Conservation (phyloP, 2,113 vertebrate genomes). For the Empidonax alnorum region DNA sequence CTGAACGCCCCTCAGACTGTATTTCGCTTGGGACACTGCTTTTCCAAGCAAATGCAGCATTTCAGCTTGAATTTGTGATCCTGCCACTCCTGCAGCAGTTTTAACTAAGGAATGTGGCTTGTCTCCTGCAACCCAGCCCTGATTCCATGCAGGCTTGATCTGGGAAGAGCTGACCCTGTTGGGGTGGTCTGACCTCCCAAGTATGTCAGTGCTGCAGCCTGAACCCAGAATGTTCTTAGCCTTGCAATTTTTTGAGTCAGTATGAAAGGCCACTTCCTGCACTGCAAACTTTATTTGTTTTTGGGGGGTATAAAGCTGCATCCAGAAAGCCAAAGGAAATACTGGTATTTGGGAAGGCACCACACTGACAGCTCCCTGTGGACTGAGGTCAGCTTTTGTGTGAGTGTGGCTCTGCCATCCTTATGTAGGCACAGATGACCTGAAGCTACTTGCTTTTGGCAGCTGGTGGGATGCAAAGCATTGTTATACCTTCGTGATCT, state of each 20-base stretch:
- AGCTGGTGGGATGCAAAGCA: not conserved
- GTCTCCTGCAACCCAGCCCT: not conserved
- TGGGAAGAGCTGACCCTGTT: not conserved
- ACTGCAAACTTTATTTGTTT: not conserved
- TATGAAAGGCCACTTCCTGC: constrained; percentile 5
- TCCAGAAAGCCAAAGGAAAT: not conserved
- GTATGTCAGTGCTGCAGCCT: not conserved
- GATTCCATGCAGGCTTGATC: rapidly evolving
- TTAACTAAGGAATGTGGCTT: not conserved
- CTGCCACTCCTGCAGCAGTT: not conserved
- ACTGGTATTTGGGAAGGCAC: not conserved
- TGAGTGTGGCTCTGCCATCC: not conserved
- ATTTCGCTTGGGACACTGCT: not conserved
- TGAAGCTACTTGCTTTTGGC: not conserved
- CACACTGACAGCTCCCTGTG: not conserved
- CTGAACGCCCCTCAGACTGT: not conserved
- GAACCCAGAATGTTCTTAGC: not conserved
- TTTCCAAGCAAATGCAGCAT: not conserved
- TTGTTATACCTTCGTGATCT: not conserved
- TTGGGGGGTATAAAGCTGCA: not conserved
- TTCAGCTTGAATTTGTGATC: not conserved
- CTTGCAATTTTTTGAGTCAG: not conserved
- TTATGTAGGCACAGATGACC: not conserved
- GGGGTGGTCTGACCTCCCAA: not conserved
- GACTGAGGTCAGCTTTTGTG: not conserved